Base-by-base conservation (phyloP, 2,113 vertebrate species). In the Puffinus mauretanicus region DNA sequence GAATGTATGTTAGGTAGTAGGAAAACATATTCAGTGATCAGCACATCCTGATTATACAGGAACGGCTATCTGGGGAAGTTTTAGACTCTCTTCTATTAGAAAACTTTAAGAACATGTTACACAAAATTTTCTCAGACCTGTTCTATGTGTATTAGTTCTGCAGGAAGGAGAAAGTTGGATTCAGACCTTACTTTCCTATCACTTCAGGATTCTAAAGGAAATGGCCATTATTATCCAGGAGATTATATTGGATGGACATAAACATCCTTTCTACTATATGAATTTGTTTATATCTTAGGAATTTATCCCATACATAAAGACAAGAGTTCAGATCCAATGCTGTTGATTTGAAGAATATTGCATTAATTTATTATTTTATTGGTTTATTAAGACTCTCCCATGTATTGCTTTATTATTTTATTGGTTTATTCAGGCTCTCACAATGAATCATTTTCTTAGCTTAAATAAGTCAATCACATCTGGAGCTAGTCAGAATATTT, bases 391-490 rank as follows among this genome's bases (percentile, higher is more conserved):
- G 55, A 77, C n/a, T 91, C 42, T 69, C 42, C n/a, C 9, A 64
- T 64, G 62, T 46, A 69, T 94, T 88, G 75, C 71, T 54, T 4
- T 64, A 60, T 78, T 79, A 82, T 91, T 93, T 87, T 75, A 94
- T 85, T 82, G 72, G 64, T 75, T 96, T 90, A 91, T 91, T 88
- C 79, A 92, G 88, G 64, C 55, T 91, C 66, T 90, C 51, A 90
- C 61, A 96, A 73, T 86, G 82, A 95, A 91, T 94, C 51, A 80
- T 94, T 97, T 96, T 96, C 89, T 93, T 94, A 94, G 62, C 14
- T 95, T 95, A 86, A 94, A 82, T 94, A 95, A 94, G 86, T 95
- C 93, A 93, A 88, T 97, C 88, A 88, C 91, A 93, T 94, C 93
- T 96, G 90, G 95, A 95, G 42, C 54, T 91, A 82, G 84, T 96